These are phyloP conservation scores for Gephyroberyx darwinii DNA, from an alignment of 2,797 vertebrate genomes.

Conservation along the genomic window DNA sequence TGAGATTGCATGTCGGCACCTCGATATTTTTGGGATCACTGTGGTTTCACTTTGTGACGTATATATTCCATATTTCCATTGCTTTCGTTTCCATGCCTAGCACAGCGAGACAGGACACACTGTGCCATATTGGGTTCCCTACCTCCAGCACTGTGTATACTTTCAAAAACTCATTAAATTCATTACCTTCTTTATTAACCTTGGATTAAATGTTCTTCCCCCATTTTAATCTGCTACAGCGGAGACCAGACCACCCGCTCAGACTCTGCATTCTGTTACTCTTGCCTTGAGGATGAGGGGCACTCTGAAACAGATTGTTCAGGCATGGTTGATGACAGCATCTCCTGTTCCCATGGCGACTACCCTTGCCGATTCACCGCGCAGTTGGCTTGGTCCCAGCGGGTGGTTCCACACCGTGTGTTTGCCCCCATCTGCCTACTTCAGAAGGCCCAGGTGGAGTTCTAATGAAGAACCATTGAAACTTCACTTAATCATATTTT, in stretches of 20 bases:
- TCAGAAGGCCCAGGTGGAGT: slow-evolving; percentile 78
- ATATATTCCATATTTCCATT: slow-evolving; percentile 63
- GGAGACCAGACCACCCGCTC: slow-evolving; percentile 58
- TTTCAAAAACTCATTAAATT: slow-evolving; percentile 23
- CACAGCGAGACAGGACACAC: slow-evolving; percentile 24
- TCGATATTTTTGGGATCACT: slow-evolving; percentile 63
- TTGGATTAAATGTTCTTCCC: slow-evolving; percentile 55
- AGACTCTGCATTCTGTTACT: slow-evolving; percentile 57
- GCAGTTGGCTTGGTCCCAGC: slow-evolving; percentile 77
- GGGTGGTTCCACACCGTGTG: slow-evolving; percentile 89
- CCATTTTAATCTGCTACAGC: slow-evolving; percentile 62
- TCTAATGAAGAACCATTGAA: slow-evolving; percentile 46
- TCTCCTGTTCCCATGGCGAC: slow-evolving; percentile 85
- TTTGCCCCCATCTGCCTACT: slow-evolving; percentile 87
- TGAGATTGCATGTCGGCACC: slow-evolving; percentile 60
- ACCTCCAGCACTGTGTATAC: slow-evolving; percentile 24
- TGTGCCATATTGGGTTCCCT: slow-evolving; percentile 28
- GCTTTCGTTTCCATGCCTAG: slow-evolving; percentile 50
- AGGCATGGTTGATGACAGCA: slow-evolving; percentile 64
- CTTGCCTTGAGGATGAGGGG: slow-evolving; percentile 61
- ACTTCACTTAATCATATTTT: slow-evolving; percentile 55
- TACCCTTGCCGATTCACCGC: slow-evolving; percentile 92
- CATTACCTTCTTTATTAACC: slow-evolving; percentile 55
- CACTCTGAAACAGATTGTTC: slow-evolving; percentile 69
- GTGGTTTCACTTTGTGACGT: slow-evolving; percentile 62